Evolutionary conservation across 2,113 vertebrate species (phyloP).

Genomic region (Diphyllodes magnificus): DNA sequence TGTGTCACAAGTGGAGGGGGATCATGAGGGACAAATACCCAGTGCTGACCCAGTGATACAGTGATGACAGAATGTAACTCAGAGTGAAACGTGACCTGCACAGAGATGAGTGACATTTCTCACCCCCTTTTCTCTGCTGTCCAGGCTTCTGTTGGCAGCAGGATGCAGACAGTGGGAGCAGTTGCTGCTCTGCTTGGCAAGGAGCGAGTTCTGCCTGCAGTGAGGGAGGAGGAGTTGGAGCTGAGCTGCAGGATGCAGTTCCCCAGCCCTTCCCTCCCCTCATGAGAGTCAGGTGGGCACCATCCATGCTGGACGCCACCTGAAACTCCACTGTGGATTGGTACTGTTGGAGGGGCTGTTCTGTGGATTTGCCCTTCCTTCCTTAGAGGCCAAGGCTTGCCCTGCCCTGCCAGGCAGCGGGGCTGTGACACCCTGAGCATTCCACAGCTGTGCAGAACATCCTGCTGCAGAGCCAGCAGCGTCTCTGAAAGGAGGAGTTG

Average conservation of each 20-base stretch:
- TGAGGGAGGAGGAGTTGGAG: not conserved
- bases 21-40: not conserved
- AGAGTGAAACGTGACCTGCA: not conserved
- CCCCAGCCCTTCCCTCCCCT: not conserved
- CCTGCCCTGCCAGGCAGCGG: not conserved
- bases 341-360: not conserved
- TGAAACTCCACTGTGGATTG: not conserved
- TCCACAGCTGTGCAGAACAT: not conserved
- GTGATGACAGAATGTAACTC: not conserved
- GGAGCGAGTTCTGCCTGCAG: not conserved
- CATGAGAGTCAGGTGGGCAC: rapidly evolving
- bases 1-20: not conserved
- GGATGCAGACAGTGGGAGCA: not conserved
- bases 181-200: not conserved
- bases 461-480: not conserved
- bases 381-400: not conserved
- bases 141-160: not conserved
- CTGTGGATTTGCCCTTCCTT: not conserved
- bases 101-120: not conserved
- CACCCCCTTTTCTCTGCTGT: not conserved
- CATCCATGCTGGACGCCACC: not conserved
- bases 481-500: not conserved
- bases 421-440: not conserved
- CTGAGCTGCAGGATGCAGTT: not conserved
- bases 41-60: too few species aligned